Percentiles rank a stretch among this genome's conserved stretches.
Conservation (phyloP, 1,140 invertebrate genomes). For the Matsumurasca onukii region DNA sequence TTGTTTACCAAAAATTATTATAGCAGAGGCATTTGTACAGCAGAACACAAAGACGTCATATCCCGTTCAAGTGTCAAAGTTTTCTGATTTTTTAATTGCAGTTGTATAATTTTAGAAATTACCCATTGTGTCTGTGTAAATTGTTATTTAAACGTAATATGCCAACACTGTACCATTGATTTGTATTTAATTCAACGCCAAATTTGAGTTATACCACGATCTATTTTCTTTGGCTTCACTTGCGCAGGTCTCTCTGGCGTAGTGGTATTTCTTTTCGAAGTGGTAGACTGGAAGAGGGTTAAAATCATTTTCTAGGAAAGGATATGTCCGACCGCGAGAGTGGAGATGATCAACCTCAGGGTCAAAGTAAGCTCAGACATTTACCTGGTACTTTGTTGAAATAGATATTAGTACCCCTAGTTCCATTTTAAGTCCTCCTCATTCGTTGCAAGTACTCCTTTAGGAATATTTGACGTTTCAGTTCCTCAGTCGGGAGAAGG, state of each 20-base stretch:
- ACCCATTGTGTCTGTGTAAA: no score
- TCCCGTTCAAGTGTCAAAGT: slow-evolving; percentile 21
- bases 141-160: no score
- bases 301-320: slow-evolving; percentile 45
- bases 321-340: slow-evolving; percentile 54
- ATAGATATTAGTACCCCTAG: neutral
- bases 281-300: slow-evolving; percentile 40
- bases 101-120: no score
- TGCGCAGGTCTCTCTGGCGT: slow-evolving; percentile 32
- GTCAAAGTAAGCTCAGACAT: slow-evolving; percentile 47
- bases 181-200: neutral
- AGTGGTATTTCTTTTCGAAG: slow-evolving; percentile 41
- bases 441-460: neutral
- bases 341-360: slow-evolving; percentile 52
- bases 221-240: slow-evolving; percentile 24
- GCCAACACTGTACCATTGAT: no score
- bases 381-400: neutral
- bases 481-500: neutral
- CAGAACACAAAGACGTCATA: slow-evolving; percentile 27
- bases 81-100: neutral
- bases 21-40: slow-evolving; percentile 13
- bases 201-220: slow-evolving; percentile 9
- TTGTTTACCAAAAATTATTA: slow-evolving; percentile 7
- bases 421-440: neutral
- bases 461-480: slow-evolving; percentile 9